Percentiles rank a stretch among this genome's conserved stretches.
Conservation (phyloP, 2,113 vertebrate species). For the Calypte anna region DNA sequence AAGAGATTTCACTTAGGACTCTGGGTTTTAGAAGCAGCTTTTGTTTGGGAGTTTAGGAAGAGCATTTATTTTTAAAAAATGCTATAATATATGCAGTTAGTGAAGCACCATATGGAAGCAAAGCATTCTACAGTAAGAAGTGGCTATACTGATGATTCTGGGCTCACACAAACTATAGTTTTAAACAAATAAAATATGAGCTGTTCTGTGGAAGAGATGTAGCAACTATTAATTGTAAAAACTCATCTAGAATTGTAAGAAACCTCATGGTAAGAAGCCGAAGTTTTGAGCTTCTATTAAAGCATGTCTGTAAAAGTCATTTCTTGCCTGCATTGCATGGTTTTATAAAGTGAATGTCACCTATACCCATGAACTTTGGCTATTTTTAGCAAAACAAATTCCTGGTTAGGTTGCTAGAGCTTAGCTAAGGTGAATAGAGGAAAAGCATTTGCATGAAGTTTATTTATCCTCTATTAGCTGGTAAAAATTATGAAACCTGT, state of each 20-base stretch:
- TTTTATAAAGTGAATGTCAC: background rate
- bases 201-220: background rate
- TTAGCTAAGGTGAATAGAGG: background rate
- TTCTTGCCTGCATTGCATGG: background rate
- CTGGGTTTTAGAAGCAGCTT: background rate
- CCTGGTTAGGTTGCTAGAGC: background rate
- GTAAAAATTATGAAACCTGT: background rate
- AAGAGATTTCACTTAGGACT: background rate
- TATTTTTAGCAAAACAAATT: background rate
- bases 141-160: background rate
- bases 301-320: background rate
- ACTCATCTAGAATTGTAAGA: background rate
- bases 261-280: fast-evolving
- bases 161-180: background rate
- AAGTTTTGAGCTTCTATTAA: background rate
- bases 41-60: background rate
- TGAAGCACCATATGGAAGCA: background rate
- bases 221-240: background rate
- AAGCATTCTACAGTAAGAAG: background rate
- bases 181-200: background rate
- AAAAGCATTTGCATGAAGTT: background rate
- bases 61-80: background rate
- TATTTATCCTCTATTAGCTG: background rate
- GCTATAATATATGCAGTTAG: background rate
- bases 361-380: fast-evolving